These are phyloP conservation scores for Epinephelus lanceolatus DNA, from an alignment of 2,113 vertebrate genomes.

Conservation along the genomic window DNA sequence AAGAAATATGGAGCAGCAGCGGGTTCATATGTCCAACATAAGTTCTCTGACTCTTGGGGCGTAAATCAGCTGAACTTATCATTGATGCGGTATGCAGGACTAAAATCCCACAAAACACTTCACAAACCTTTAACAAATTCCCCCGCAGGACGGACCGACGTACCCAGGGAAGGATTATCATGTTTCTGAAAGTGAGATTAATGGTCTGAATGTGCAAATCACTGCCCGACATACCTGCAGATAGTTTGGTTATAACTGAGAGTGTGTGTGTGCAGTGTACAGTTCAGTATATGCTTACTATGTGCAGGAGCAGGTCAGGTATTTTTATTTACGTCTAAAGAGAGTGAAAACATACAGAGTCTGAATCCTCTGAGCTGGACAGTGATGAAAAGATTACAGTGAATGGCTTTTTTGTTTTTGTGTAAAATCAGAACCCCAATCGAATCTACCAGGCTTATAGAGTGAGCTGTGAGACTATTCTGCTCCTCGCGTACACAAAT, in stretches of 20 bases:
- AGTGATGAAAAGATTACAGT: conserved; percentile 47
- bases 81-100: conserved; percentile 33
- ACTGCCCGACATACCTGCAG: conserved; percentile 29
- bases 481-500: conserved; percentile 57
- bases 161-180: conserved; percentile 49
- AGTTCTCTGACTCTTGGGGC: conserved; percentile 31
- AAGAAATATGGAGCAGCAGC: conserved; percentile 40
- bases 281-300: background rate
- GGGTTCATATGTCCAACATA: conserved; percentile 27
- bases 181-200: conserved; percentile 64
- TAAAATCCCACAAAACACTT: conserved; percentile 43
- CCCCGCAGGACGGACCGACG: conserved; percentile 18
- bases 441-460: conserved; percentile 26
- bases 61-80: conserved; percentile 56
- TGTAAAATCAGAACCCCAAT: conserved; percentile 33
- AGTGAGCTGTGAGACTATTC: conserved; percentile 45
- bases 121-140: conserved; percentile 33
- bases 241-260: conserved; percentile 15
- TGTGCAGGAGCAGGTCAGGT: conserved; percentile 23
- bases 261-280: conserved; percentile 9
- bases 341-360: conserved; percentile 37
- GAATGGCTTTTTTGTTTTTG: conserved; percentile 40
- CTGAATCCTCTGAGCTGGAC: conserved; percentile 8
- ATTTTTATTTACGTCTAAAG: conserved; percentile 48
- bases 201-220: conserved; percentile 46